Percentiles rank a stretch among this genome's conserved stretches.
Conservation (phyloP, 2,797 vertebrate species). For the Notamacropus eugenii region DNA sequence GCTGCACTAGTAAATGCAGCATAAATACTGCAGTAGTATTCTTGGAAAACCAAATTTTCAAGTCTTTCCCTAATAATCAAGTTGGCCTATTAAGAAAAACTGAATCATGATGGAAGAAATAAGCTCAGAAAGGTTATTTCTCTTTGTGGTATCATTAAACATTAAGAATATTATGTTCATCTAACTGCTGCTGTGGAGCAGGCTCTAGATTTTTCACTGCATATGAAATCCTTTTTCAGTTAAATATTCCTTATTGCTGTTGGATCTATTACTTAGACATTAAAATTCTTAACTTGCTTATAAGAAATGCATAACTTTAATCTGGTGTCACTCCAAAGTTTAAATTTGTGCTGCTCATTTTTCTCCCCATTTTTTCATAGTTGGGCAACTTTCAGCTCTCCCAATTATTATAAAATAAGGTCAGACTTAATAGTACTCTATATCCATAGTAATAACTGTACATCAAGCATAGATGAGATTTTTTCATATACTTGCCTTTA, state of each 20-base stretch:
- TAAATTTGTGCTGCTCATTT: conserved; percentile 84
- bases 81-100: conserved; percentile 68
- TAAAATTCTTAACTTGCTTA: conserved; percentile 82
- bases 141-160: conserved; percentile 84
- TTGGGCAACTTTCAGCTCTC: conserved; percentile 81
- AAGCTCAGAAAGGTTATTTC: conserved; percentile 84
- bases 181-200: conserved; percentile 82
- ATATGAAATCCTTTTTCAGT: conserved; percentile 84
- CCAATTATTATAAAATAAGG: conserved; percentile 82
- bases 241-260: conserved; percentile 84
- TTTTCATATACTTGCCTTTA: conserved; percentile 84
- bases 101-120: conserved; percentile 79
- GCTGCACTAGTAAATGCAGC: conserved; percentile 75
- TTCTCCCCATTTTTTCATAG: conserved; percentile 82
- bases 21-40: conserved; percentile 80
- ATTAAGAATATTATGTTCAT: conserved; percentile 83
- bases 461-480: conserved; percentile 82
- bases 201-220: conserved; percentile 86
- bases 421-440: conserved; percentile 84
- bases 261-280: conserved; percentile 81
- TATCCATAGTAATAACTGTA: conserved; percentile 86
- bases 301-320: conserved; percentile 84
- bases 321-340: conserved; percentile 84
- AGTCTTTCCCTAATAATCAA: conserved; percentile 76
- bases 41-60: conserved; percentile 79